Evolutionary conservation across 2,797 vertebrate species (phyloP), one percentile per base, ranked within the genome.

Genomic region (Peromyscus aztecus): DNA sequence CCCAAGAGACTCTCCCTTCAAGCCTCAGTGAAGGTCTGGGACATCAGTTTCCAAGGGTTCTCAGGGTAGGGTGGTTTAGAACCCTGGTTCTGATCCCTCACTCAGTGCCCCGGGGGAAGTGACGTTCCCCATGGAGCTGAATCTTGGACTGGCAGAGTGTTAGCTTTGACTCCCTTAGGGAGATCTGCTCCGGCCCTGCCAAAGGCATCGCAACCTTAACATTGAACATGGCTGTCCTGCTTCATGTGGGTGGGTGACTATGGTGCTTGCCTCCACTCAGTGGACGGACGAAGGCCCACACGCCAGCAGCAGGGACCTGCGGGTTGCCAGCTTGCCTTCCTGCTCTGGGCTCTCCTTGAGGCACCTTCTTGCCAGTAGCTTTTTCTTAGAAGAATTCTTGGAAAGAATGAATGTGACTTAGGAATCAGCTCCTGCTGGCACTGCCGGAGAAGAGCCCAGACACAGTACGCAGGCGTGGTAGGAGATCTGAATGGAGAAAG

Each of bases 201-300:
- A 9, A 27, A 59, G 21, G 40, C 67, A 3, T 0, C 0, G 0
- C 0, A 4, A 29, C 65, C 13, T 37, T 0, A 14, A 40, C n/a
- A 34, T 5, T 0, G 3, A 24, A 3, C 2, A 1, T 37, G 21
- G 65, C 23, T 3, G 6, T 7, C 6, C 69, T 75, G 86, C 27
- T 49, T 49, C 73, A 78, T 1, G 23, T 37, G 59, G 14, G 23
- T 52, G 14, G 23, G 75, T 57, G 31, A 43, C 6, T n/a, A 29
- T 3, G 23, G 10, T 2, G n/a, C 49, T 57, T 23, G 0, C 17
- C 13, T n/a, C 57, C 10, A 2, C 27, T 0, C 0, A 0, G 23
- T 0, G 3, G 76, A 19, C 13, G 0, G 76, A 23, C 13, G 0
- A 40, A 88, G 71, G 85, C 77, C 43, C 43, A 59, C 67, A 59